Evolutionary conservation across 2,888 invertebrate species (phyloP).

Genomic region (Limnephilus marmoratus): DNA sequence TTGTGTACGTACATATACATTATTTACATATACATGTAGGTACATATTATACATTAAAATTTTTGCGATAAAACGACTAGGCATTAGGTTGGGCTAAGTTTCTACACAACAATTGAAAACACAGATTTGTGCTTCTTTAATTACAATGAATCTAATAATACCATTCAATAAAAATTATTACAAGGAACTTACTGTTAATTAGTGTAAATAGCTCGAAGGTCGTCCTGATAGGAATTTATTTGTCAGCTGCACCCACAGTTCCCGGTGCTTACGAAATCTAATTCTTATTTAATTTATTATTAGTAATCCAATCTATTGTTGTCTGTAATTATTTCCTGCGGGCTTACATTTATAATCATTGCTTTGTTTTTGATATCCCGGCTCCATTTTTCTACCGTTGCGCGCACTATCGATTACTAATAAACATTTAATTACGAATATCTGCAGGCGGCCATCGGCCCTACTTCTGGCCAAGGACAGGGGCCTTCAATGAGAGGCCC

Average conservation of each 20-base stretch:
- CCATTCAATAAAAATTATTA: conserved; percentile 10
- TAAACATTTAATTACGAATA: conserved; percentile 61
- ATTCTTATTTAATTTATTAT: conserved; percentile 54
- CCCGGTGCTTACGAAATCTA: conserved; percentile 22
- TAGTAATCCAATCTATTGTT: conserved; percentile 51
- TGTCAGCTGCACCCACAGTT: neutral
- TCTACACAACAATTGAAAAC: neutral
- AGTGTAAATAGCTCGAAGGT: conserved; percentile 21
- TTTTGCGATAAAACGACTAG: neutral
- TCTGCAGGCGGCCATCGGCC: conserved; percentile 56
- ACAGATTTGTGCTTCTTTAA: neutral
- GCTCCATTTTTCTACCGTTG: conserved; percentile 37
- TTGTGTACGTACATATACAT: too few species aligned
- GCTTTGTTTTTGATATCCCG: conserved; percentile 56
- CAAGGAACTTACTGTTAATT: conserved; percentile 22
- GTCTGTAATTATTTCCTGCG: conserved; percentile 54
- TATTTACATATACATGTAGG: too few species aligned
- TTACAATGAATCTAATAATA: conserved; percentile 1
- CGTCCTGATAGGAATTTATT: conserved; percentile 4
- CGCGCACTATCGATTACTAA: conserved; percentile 58
- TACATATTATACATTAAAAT: too few species aligned
- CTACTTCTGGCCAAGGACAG: conserved; percentile 12
- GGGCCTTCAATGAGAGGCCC: neutral
- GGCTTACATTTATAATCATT: conserved; percentile 38
- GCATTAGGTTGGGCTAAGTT: neutral